A percentile compares a stretch with the other conserved stretches of the same genome.
phyloP scores from a whole-genome alignment of 1,140 invertebrate genomes.

The Aphelenchoides avenae region DNA sequence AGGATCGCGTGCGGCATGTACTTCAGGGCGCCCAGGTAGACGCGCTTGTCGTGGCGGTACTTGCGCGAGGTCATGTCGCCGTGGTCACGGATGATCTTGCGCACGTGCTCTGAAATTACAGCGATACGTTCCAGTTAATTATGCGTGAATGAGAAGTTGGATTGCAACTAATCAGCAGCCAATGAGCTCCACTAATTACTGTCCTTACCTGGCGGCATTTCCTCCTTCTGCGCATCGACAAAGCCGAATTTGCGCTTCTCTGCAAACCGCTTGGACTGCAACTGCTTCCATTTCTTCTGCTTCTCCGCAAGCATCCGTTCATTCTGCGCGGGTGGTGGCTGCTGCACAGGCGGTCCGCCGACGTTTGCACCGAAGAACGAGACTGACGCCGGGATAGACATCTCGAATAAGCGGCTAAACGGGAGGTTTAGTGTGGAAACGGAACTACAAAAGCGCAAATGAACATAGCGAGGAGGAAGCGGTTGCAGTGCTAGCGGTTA shows the following conservation, averaged over 20 bases:
- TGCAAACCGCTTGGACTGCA: slow-evolving; percentile 92
- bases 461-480: too few species aligned
- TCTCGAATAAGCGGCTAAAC: too few species aligned
- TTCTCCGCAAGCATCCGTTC: slow-evolving; percentile 56
- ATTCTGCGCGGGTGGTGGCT: too few species aligned
- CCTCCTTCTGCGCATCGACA: slow-evolving; percentile 96
- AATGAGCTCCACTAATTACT: too few species aligned
- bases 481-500: too few species aligned
- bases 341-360: too few species aligned
- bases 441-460: too few species aligned
- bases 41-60: slow-evolving; percentile 96
- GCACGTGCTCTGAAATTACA: slow-evolving; percentile 74
- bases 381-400: too few species aligned
- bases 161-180: slow-evolving; percentile 12
- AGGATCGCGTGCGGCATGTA: slow-evolving; percentile 99
- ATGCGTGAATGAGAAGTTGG: too few species aligned
- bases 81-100: slow-evolving; percentile 98
- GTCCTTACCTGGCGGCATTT: slow-evolving; percentile 83
- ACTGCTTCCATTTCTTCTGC: slow-evolving; percentile 95
- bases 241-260: slow-evolving; percentile 98
- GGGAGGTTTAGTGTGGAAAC: too few species aligned
- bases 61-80: slow-evolving; percentile 99
- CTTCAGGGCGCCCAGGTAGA: slow-evolving; percentile 93
- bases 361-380: too few species aligned
- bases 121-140: too few species aligned